phyloP scores from a whole-genome alignment of 2,797 vertebrate genomes.

The Scleropages formosus region DNA sequence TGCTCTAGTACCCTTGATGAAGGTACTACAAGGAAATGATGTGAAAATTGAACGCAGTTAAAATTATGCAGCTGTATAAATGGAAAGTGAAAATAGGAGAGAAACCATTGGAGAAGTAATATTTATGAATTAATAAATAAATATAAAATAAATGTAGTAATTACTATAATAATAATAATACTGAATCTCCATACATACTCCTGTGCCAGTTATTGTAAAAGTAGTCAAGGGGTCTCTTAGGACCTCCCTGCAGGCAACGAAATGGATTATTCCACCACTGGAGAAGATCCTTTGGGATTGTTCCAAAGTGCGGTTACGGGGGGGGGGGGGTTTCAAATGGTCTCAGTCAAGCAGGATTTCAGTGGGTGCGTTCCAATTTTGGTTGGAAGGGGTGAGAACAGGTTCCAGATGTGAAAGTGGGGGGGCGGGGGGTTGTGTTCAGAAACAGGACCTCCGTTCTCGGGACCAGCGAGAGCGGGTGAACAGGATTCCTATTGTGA shows the following conservation, averaged over 20 bases:
- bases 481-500: constrained; percentile 27
- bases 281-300: not conserved
- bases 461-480: not conserved
- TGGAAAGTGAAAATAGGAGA: too few relatives aligned
- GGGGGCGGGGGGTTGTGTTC: not conserved
- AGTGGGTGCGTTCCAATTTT: not conserved
- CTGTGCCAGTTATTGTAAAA: not conserved
- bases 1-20: too few relatives aligned
- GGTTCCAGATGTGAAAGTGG: not conserved
- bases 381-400: not conserved
- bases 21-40: too few relatives aligned
- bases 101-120: too few relatives aligned
- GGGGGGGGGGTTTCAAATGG: not conserved
- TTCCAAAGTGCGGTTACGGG: not conserved
- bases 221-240: not conserved
- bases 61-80: too few relatives aligned
- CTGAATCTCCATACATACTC: too few relatives aligned
- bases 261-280: constrained; percentile 10
- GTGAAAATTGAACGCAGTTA: too few relatives aligned
- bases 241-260: too few relatives aligned
- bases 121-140: too few relatives aligned
- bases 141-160: not conserved
- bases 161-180: too few relatives aligned
- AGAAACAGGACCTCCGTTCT: constrained; percentile 21
- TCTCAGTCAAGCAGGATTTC: not conserved